phyloP scores from a whole-genome alignment of 2,888 invertebrate genomes.

The Melitaea athalia region DNA sequence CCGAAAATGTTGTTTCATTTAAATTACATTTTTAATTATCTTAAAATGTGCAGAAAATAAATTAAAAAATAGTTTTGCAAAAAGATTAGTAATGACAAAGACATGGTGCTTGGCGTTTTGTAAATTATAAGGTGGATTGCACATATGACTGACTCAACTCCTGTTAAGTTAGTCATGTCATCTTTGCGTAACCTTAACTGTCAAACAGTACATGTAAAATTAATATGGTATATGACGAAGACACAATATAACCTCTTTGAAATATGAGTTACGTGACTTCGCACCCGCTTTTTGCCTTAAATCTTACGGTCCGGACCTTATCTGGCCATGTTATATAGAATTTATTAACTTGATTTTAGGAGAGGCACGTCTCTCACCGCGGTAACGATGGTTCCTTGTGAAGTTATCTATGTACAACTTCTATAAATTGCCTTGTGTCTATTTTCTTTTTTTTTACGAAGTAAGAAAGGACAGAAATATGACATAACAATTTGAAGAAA shows the following conservation, averaged over 20 bases:
- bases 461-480: too few species aligned
- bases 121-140: too few species aligned
- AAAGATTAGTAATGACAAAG: too few species aligned
- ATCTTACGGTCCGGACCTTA: slow-evolving; percentile 19
- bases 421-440: neutral
- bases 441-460: too few species aligned
- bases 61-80: too few species aligned
- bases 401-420: neutral
- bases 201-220: neutral
- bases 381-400: neutral
- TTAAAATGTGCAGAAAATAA: too few species aligned
- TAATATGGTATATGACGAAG: neutral
- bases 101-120: too few species aligned
- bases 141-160: too few species aligned
- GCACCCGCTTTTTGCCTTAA: slow-evolving; percentile 6
- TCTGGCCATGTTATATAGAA: slow-evolving; percentile 30
- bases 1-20: too few species aligned
- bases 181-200: neutral
- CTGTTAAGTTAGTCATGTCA: neutral
- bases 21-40: too few species aligned
- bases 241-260: slow-evolving; percentile 1
- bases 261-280: slow-evolving; percentile 10
- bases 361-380: slow-evolving; percentile 26
- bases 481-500: too few species aligned
- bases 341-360: slow-evolving; percentile 37